phyloP scores from a whole-genome alignment of 2,113 vertebrate genomes.

The Eretmochelys imbricata region DNA sequence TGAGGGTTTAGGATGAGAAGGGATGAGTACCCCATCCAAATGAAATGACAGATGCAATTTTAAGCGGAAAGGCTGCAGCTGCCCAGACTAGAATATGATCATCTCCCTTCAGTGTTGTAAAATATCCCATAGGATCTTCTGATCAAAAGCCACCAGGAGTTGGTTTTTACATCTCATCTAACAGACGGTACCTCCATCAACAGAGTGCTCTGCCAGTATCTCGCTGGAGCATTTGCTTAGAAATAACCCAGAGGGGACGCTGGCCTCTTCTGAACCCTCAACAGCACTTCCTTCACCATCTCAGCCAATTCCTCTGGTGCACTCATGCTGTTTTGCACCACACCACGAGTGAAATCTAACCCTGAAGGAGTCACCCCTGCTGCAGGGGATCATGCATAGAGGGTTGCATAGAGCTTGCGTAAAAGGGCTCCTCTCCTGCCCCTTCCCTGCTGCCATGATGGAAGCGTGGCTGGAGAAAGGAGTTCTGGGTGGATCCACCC shows the following conservation, averaged over 20 bases:
- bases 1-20: neutral
- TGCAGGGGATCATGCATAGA: neutral
- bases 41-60: neutral
- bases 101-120: neutral
- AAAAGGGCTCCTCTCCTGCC: neutral
- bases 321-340: neutral
- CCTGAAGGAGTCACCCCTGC: neutral
- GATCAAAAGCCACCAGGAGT: neutral
- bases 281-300: neutral
- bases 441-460: neutral
- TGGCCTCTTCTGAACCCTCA: neutral
- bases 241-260: neutral
- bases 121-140: neutral
- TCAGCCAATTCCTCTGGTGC: neutral
- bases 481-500: neutral
- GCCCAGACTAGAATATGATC: neutral
- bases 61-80: neutral
- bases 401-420: neutral
- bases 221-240: neutral
- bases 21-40: neutral
- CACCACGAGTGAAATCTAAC: neutral
- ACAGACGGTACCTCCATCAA: neutral
- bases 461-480: neutral
- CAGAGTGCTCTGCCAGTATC: neutral
- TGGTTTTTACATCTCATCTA: neutral